phyloP scores from a whole-genome alignment of 2,113 vertebrate species.

The Girardinichthys multiradiatus region DNA sequence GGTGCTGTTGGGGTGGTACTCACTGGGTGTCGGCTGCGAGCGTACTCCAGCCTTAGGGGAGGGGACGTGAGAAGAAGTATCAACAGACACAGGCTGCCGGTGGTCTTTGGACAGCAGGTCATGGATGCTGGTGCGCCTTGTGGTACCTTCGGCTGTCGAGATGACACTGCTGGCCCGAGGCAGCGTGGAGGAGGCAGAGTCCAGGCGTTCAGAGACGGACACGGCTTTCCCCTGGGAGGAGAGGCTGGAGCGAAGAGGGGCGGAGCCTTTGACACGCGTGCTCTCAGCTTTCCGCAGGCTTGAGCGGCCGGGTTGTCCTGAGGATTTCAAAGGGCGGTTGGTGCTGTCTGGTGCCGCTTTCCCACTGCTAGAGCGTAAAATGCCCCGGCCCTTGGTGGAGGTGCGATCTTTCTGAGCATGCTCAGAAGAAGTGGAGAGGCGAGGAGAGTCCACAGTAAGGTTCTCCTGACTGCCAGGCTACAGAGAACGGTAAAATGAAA shows the following conservation, averaged over 20 bases:
- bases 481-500: slow-evolving; percentile 49
- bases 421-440: slow-evolving; percentile 85
- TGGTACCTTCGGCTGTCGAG: slow-evolving; percentile 94
- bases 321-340: slow-evolving; percentile 78
- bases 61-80: slow-evolving; percentile 79
- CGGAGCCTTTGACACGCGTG: slow-evolving; percentile 82
- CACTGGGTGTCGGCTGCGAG: slow-evolving; percentile 86
- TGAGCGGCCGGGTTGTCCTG: slow-evolving; percentile 73
- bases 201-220: slow-evolving; percentile 84
- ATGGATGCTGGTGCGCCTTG: slow-evolving; percentile 96
- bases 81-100: slow-evolving; percentile 88
- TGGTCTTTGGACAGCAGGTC: slow-evolving; percentile 95
- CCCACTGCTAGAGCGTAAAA: slow-evolving; percentile 88
- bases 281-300: slow-evolving; percentile 87
- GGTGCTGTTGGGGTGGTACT: slow-evolving; percentile 86
- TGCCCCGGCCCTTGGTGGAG: slow-evolving; percentile 76
- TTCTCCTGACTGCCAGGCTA: slow-evolving; percentile 91
- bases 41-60: slow-evolving; percentile 77
- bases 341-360: slow-evolving; percentile 74
- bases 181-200: slow-evolving; percentile 81
- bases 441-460: slow-evolving; percentile 90
- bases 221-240: slow-evolving; percentile 82
- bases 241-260: slow-evolving; percentile 69
- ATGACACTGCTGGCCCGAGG: slow-evolving; percentile 98
- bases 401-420: slow-evolving; percentile 82